Conservation (phyloP, 2,797 vertebrate genomes). For the Cyprinodon diabolis region DNA sequence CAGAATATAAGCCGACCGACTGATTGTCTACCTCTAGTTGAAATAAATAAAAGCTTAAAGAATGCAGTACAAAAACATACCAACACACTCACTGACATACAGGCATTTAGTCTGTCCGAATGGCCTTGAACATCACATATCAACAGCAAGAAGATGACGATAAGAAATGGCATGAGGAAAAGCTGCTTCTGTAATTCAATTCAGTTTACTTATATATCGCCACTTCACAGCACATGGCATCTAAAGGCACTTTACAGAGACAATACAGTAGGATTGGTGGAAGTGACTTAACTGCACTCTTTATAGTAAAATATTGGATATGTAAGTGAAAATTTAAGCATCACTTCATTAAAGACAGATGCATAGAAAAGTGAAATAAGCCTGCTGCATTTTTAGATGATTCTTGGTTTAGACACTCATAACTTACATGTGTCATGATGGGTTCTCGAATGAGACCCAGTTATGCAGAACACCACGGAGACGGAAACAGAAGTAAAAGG, state of each 20-base stretch:
- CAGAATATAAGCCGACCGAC: no score
- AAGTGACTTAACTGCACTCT: no score
- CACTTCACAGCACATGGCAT: no score
- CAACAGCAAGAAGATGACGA: slow-evolving; percentile 21
- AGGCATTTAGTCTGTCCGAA: slow-evolving; percentile 4
- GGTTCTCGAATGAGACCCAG: no score
- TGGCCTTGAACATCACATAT: slow-evolving; percentile 50
- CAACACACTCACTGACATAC: slow-evolving; percentile 16
- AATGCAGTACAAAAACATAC: slow-evolving; percentile 27
- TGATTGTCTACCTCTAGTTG: neutral
- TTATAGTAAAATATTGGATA: neutral
- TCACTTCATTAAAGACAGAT: neutral
- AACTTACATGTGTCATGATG: no score
- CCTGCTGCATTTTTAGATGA: slow-evolving; percentile 2
- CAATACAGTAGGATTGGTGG: no score
- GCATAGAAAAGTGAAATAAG: neutral
- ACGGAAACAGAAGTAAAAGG: no score
- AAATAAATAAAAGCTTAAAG: slow-evolving; percentile 7
- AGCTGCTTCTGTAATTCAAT: neutral
- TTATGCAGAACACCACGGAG: no score
- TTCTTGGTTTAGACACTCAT: neutral
- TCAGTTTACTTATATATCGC: no score
- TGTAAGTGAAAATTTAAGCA: neutral
- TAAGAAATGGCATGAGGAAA: slow-evolving; percentile 41
- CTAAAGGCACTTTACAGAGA: no score